Conservation (phyloP, 2,888 invertebrate genomes). For the Ennomos fuscantarius region DNA sequence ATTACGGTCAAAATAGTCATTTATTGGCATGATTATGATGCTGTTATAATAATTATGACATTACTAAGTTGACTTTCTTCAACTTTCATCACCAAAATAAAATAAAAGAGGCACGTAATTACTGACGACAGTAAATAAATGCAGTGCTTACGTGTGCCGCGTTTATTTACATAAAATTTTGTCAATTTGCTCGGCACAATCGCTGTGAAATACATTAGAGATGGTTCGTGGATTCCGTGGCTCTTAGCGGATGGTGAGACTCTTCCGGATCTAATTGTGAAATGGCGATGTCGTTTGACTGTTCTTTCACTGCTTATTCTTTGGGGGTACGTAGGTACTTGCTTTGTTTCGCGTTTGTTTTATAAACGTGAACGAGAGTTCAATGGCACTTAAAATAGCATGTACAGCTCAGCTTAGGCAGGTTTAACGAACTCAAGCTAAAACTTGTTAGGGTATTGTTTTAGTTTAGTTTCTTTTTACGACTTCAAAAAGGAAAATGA, state of each 20-base stretch:
- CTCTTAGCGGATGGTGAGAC: conserved; percentile 52
- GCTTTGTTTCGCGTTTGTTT: conserved; percentile 26
- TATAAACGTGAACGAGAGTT: conserved; percentile 33
- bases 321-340: conserved; percentile 39
- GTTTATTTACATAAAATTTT: conserved; percentile 52
- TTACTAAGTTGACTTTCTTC: conserved; percentile 35
- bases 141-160: conserved; percentile 37
- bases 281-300: conserved; percentile 56
- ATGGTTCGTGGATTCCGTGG: conserved; percentile 60
- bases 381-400: conserved; percentile 26
- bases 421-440: no score
- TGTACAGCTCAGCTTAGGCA: not conserved
- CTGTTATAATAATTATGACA: conserved; percentile 15
- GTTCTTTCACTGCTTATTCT: conserved; percentile 43
- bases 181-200: conserved; percentile 54
- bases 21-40: conserved; percentile 19
- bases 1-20: not conserved
- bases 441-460: no score
- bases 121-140: conserved; percentile 34
- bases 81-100: conserved; percentile 37
- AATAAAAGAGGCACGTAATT: conserved; percentile 37
- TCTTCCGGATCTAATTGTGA: conserved; percentile 80
- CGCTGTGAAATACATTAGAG: conserved; percentile 58
- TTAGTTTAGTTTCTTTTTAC: no score
- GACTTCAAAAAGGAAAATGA: no score